Conservation (phyloP, 2,888 invertebrate genomes). For the Atrina japonica region DNA sequence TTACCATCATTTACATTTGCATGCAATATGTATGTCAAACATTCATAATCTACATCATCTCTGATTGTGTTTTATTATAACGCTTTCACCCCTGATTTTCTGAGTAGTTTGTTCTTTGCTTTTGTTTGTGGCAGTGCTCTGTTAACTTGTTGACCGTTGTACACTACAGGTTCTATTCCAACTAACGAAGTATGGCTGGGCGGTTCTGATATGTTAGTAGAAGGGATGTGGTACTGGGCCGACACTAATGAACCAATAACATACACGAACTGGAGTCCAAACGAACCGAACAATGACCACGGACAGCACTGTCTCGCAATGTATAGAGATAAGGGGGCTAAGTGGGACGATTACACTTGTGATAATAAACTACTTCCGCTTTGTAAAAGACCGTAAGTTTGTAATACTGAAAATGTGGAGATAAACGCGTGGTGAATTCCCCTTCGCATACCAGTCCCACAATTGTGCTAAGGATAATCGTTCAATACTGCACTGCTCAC, state of each 20-base stretch:
- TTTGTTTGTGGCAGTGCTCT: neutral
- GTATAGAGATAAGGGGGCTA: constrained; percentile 29
- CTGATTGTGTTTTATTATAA: neutral
- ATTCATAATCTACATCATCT: too few species aligned
- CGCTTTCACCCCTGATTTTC: neutral
- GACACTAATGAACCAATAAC: constrained; percentile 36
- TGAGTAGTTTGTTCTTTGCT: neutral
- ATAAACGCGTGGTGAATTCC: too few species aligned
- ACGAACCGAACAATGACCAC: constrained; percentile 45
- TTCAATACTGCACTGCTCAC: too few species aligned
- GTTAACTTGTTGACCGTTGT: neutral
- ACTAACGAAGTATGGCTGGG: constrained; percentile 49
- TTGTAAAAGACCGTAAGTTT: constrained; percentile 48
- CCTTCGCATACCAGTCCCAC: too few species aligned
- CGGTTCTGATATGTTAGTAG: constrained; percentile 48
- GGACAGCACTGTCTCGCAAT: constrained; percentile 52
- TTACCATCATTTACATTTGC: too few species aligned
- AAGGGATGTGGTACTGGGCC: constrained; percentile 46
- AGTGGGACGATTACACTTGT: constrained; percentile 50
- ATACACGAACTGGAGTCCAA: constrained; percentile 49
- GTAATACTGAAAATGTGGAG: too few species aligned
- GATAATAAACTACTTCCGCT: constrained; percentile 39
- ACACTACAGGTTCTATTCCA: constrained; percentile 30
- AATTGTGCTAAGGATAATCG: too few species aligned
- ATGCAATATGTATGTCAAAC: too few species aligned